These are phyloP conservation scores for Osmerus mordax DNA, from an alignment of 2,113 vertebrate species.

Conservation along the genomic window DNA sequence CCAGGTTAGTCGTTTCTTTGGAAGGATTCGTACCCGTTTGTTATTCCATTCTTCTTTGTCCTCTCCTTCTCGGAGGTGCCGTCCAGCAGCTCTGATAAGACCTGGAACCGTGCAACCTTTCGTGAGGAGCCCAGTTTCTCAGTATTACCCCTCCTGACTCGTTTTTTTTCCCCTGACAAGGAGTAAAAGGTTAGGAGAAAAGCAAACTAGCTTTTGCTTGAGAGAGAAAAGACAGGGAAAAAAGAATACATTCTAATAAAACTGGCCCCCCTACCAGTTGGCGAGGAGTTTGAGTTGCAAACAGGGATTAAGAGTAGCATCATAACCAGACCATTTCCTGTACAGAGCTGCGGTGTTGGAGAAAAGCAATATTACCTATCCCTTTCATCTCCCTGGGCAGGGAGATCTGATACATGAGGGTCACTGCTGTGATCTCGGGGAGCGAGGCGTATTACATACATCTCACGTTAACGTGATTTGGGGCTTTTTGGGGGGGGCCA, in stretches of 20 bases:
- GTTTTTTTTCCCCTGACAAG: neutral
- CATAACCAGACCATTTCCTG: neutral
- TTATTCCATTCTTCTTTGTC: conserved; percentile 36
- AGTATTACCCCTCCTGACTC: conserved; percentile 14
- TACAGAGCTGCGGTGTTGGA: conserved; percentile 11
- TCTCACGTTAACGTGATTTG: conserved; percentile 19
- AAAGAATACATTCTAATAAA: neutral
- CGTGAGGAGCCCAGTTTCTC: conserved; percentile 16
- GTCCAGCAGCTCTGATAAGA: neutral
- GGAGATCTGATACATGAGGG: conserved; percentile 13
- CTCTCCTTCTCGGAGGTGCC: conserved; percentile 10
- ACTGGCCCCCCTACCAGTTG: conserved; percentile 9
- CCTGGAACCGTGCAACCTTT: neutral
- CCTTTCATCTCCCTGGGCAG: conserved; percentile 17
- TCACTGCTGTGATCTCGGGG: conserved; percentile 5
- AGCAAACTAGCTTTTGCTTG: no score
- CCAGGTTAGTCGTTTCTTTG: neutral
- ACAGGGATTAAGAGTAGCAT: neutral
- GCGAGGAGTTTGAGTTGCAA: neutral
- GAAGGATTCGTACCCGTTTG: conserved; percentile 54
- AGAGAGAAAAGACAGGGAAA: conserved; percentile 4
- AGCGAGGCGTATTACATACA: conserved; percentile 5
- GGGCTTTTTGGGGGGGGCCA: conserved; percentile 18
- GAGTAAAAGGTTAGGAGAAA: neutral
- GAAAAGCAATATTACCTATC: conserved; percentile 15